Percentiles rank a stretch among this genome's conserved stretches.
These are phyloP conservation scores for Smittia aterrima DNA, from an alignment of 2,888 invertebrate species.

Conservation along the genomic window DNA sequence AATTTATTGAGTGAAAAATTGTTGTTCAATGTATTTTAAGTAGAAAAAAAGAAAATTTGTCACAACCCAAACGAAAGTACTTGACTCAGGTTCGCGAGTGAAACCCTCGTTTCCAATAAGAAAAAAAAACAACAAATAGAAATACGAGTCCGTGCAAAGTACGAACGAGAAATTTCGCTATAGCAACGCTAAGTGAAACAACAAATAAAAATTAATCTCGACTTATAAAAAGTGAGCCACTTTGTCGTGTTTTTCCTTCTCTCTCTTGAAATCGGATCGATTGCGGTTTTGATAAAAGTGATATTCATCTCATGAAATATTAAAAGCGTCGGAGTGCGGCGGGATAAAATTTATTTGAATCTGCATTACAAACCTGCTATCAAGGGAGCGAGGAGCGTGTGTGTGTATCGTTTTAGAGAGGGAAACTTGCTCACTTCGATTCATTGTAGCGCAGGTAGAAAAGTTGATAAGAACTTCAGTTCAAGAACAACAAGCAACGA, in stretches of 20 bases:
- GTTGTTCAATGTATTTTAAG: background rate
- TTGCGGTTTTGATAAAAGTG: constrained; percentile 16
- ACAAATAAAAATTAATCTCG: constrained; percentile 31
- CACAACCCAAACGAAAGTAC: background rate
- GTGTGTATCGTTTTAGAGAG: background rate
- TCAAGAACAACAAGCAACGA: background rate
- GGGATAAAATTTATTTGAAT: constrained; percentile 4
- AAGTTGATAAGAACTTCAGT: too few species aligned
- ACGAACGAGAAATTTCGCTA: constrained; percentile 28
- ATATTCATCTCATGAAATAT: constrained; percentile 36
- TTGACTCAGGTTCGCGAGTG: background rate
- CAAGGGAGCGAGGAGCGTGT: background rate
- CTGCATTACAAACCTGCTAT: background rate
- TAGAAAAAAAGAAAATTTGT: background rate
- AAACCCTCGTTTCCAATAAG: background rate
- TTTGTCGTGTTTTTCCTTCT: background rate
- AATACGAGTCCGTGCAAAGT: constrained; percentile 35
- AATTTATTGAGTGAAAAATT: background rate
- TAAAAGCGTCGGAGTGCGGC: constrained; percentile 22
- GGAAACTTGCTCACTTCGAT: background rate
- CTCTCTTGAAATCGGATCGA: background rate
- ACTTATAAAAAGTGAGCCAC: background rate
- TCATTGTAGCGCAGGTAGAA: constrained; percentile 4
- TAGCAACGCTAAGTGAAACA: constrained; percentile 38
- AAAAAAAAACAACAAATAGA: background rate